Base-by-base conservation (phyloP, 2,113 vertebrate genomes). In the Parus major region DNA sequence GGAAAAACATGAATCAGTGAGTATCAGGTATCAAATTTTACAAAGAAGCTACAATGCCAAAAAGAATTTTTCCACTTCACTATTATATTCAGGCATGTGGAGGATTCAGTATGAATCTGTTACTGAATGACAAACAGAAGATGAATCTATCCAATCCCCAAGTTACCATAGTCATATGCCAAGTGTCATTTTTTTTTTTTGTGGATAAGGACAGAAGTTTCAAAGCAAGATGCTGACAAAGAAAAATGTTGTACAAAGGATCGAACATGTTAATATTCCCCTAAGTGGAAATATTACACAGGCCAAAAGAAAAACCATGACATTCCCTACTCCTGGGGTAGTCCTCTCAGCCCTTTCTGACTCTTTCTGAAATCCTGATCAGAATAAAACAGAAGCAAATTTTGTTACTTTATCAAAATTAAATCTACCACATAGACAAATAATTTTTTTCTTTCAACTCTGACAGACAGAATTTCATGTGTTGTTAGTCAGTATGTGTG, bases 171-270 rank as follows among this genome's bases (percentile, higher is more conserved):
- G 82, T 93, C 75, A 80, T 95, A 94, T 78, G 71, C 59, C 79
- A 95, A 79, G 59, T 94, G 84, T 93, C 71, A 31, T 39, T 91
- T 94, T 63, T 86, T 63, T 86, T 44, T 88, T 92, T 75, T 90
- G 57, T 82, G 75, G 31, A 52, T 86, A 64, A 95, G 56, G 87
- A 90, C 63, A 92, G 78, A 93, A 80, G 75, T 86, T 93, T 96
- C 71, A 95, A 94, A 96, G 93, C 76, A 95, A 92, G 79, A 90
- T 94, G 92, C 78, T 95, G 94, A 96, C 82, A 96, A 92, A 91
- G 55, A 92, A 52, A 88, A 93, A 88, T 96, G 87, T 77, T 92
- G 19, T 94, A 96, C 92, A 96, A 95, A 96, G 68, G 22, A 94
- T 70, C 4, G 57, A 93, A 66, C 68, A 91, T 92, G 60, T 94